phyloP scores from a whole-genome alignment of 2,888 invertebrate genomes.

The Aleiodes alternator region DNA sequence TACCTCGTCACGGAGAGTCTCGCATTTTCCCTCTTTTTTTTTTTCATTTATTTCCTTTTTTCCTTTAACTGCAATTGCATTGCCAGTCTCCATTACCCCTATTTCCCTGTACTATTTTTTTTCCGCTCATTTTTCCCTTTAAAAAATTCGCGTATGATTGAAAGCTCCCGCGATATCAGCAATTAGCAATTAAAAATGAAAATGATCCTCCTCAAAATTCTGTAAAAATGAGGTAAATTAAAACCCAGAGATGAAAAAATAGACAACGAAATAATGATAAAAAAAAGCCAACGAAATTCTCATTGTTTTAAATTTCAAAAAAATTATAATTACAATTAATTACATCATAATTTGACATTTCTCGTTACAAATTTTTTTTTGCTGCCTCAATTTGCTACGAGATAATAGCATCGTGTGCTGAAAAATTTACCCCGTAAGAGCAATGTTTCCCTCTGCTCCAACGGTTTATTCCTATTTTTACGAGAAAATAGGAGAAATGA shows the following conservation, averaged over 20 bases:
- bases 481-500: conserved; percentile 12
- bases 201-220: background rate
- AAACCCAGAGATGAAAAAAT: background rate
- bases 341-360: conserved; percentile 7
- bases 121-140: background rate
- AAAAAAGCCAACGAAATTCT: no score
- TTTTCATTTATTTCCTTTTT: conserved; percentile 17
- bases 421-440: background rate
- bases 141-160: conserved; percentile 8
- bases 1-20: conserved; percentile 45
- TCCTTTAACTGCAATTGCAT: conserved; percentile 31
- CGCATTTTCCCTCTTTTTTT: conserved; percentile 31
- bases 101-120: background rate
- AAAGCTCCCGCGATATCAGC: conserved; percentile 26
- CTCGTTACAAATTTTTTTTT: conserved; percentile 3
- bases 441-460: background rate
- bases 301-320: background rate
- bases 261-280: background rate
- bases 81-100: conserved; percentile 27
- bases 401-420: conserved; percentile 15
- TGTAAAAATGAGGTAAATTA: conserved; percentile 6
- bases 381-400: background rate
- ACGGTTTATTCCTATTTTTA: background rate
- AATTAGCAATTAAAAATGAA: background rate
- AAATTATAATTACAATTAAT: conserved; percentile 23